Evolutionary conservation across 2,888 invertebrate genomes (phyloP).

Genomic region (Parthenolecanium corni): DNA sequence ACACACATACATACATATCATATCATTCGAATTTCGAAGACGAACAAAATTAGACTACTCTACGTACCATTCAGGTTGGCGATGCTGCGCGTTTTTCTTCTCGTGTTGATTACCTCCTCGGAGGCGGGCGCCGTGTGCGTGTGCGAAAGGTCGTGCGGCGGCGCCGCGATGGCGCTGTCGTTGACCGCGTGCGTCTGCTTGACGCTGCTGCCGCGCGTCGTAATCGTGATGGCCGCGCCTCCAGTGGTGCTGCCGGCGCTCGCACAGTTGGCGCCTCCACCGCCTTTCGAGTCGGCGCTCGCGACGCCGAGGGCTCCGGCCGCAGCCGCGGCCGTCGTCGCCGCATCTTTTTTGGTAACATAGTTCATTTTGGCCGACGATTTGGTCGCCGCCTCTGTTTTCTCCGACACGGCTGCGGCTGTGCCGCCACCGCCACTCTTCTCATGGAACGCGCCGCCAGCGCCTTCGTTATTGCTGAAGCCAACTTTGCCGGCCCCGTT

Average conservation of each 20-base stretch:
- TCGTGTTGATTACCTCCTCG: constrained; percentile 34
- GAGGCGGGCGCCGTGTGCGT: constrained; percentile 22
- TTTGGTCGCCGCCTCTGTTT: constrained; percentile 9
- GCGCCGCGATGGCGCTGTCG: constrained; percentile 25
- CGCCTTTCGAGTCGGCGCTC: not conserved
- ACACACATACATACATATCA: not conserved
- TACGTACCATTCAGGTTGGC: constrained; percentile 33
- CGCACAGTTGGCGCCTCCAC: not conserved
- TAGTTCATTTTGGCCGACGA: constrained; percentile 15
- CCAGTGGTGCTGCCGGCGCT: not conserved
- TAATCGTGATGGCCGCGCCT: constrained; percentile 13
- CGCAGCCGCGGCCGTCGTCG: not conserved
- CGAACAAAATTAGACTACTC: too few relatives aligned
- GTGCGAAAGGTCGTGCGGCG: constrained; percentile 22
- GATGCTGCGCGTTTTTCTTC: constrained; percentile 36
- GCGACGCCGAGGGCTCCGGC: not conserved
- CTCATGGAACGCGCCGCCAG: constrained; percentile 8
- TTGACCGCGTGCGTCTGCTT: constrained; percentile 21
- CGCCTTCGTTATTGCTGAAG: not conserved
- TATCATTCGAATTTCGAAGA: not conserved
- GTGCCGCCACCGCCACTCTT: not conserved
- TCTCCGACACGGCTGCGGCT: constrained; percentile 6
- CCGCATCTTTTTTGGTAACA: constrained; percentile 21
- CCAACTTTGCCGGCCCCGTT: not conserved
- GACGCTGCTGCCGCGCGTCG: constrained; percentile 15